phyloP scores from a whole-genome alignment of 2,113 vertebrate species.

The Ranitomeya variabilis region DNA sequence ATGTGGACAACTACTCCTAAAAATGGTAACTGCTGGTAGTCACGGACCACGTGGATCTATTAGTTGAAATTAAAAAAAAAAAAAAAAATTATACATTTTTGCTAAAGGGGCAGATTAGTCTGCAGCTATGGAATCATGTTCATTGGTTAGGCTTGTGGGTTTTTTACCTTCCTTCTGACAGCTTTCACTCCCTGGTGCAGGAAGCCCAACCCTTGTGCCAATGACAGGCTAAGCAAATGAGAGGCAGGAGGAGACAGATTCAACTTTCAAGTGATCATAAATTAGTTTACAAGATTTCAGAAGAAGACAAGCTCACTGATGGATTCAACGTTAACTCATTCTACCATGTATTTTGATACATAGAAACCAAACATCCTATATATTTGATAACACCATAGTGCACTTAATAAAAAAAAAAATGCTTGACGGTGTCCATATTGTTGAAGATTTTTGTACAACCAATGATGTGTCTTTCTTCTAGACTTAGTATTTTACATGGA shows the following conservation, averaged over 20 bases:
- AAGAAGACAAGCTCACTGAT: no score
- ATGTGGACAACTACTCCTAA: background rate
- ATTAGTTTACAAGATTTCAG: no score
- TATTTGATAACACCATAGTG: no score
- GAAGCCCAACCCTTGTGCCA: background rate
- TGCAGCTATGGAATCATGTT: background rate
- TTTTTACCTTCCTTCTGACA: background rate
- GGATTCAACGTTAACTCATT: no score
- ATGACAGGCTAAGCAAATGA: slow-evolving; percentile 31
- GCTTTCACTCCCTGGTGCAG: background rate
- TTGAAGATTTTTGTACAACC: no score
- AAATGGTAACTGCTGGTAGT: background rate
- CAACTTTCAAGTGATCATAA: no score
- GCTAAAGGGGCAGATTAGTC: background rate
- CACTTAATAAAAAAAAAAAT: no score
- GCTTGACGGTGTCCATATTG: no score
- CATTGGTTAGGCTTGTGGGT: background rate
- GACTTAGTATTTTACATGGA: no score
- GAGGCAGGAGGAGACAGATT: background rate
- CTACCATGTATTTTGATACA: no score
- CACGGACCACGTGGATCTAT: background rate
- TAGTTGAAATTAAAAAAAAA: background rate
- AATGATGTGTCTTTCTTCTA: no score
- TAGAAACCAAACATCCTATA: no score
- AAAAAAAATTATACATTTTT: background rate